Evolutionary conservation across 2,888 invertebrate genomes (phyloP), one percentile per base, ranked within the genome.

Genomic region (Luperina nickerlii): DNA sequence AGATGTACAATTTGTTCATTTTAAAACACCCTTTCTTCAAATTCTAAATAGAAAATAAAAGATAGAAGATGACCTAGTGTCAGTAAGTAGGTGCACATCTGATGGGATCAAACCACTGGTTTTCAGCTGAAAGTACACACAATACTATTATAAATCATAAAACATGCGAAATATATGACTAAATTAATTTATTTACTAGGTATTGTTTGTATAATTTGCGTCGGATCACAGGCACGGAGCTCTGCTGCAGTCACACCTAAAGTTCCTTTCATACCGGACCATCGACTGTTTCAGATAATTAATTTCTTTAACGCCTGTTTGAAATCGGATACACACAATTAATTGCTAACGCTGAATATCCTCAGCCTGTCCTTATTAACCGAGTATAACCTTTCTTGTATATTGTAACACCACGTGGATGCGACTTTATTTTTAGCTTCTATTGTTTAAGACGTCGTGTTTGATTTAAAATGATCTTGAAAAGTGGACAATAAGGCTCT

Each of bases 191-290:
- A 90, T 85, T 86, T 83, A 82, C 85, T 85, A 57, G 38, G 71
- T 38, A 90, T 89, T 89, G 87, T 90, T 86, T 79, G 74, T 60
- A 74, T 72, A 85, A 83, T 82, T 74, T 66, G 68, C 42, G 48
- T 45, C 20, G 38, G 71, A 74, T 77, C 68, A 76, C 80, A 83
- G 82, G 76, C 68, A n/a, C 20, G 83, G 85, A 79, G 86, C 84
- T 74, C 74, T 70, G 78, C 75, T 84, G 81, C 82, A 87, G 84
- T 73, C 74, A 77, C 79, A 81, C 76, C 78, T 83, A 82, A 90
- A 81, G 89, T 79, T 74, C 60, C 71, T 66, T 80, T 57, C 76
- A 85, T 76, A 85, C 74, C 65, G 62, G 71, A 74, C 77, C 32
- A 78, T 80, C 68, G 81, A 66, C 65, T 45, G 74, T 76, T 76